phyloP scores from a whole-genome alignment of 2,888 invertebrate genomes.

The Dicranocentrus wangi region DNA sequence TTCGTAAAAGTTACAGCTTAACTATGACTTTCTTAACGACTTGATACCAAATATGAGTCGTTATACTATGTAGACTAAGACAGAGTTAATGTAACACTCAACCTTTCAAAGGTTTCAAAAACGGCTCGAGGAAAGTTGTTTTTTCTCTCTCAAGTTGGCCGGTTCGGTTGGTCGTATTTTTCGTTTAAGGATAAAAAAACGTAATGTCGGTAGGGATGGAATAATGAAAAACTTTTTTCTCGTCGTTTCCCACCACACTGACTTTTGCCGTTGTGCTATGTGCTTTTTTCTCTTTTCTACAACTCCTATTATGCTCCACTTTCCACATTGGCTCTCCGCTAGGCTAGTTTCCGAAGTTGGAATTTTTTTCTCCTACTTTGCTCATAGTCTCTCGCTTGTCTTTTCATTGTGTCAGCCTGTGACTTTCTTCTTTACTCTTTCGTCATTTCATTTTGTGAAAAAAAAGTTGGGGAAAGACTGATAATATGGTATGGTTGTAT shows the following conservation, averaged over 20 bases:
- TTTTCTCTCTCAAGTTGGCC: constrained; percentile 14
- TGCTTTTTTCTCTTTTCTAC: background rate
- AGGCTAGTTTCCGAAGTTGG: background rate
- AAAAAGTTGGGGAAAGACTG: constrained; percentile 25
- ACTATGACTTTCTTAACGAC: constrained; percentile 15
- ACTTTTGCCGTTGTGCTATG: constrained; percentile 23
- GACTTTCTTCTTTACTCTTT: constrained; percentile 44
- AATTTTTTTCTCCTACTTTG: background rate
- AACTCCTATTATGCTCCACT: background rate
- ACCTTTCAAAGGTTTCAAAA: constrained; percentile 15
- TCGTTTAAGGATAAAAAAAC: background rate
- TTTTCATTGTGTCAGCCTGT: constrained; percentile 47
- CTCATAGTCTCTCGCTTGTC: constrained; percentile 1
- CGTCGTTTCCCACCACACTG: background rate
- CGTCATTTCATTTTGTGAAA: constrained; percentile 30
- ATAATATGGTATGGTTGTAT: constrained; percentile 1
- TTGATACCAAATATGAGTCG: constrained; percentile 22
- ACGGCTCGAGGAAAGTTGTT: background rate
- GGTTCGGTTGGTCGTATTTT: constrained; percentile 4
- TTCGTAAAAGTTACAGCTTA: background rate
- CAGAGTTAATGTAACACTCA: constrained; percentile 22
- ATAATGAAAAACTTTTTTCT: constrained; percentile 47
- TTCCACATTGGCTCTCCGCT: background rate
- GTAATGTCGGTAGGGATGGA: background rate
- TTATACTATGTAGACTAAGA: background rate